Evolutionary conservation across 1,140 invertebrate genomes (phyloP).

Genomic region (Rhizoglyphus robini): DNA sequence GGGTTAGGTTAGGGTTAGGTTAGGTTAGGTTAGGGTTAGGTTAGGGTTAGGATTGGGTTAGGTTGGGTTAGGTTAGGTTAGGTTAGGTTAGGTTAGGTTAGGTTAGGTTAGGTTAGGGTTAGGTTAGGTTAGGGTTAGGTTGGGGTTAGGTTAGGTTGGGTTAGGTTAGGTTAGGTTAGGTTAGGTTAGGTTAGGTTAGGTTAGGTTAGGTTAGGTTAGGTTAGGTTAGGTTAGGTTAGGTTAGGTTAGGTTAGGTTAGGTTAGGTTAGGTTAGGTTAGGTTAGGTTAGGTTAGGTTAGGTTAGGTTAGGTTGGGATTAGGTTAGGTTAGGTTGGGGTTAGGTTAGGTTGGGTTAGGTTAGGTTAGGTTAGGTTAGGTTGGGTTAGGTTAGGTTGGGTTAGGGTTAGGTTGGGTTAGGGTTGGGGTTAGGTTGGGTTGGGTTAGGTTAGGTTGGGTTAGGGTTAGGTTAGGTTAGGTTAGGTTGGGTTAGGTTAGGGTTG

Average conservation of each 20-base stretch:
- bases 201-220: conserved; percentile 28
- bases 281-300: conserved; percentile 23
- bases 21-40: too few species aligned
- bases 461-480: conserved; percentile 31
- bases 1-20: too few species aligned
- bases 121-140: too few species aligned
- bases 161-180: conserved; percentile 4
- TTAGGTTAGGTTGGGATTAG: conserved; percentile 22
- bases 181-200: conserved; percentile 24
- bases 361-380: conserved; percentile 29
- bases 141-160: too few species aligned
- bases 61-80: conserved; percentile 19
- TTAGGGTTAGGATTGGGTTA: too few species aligned
- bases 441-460: conserved; percentile 14
- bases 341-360: conserved; percentile 25
- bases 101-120: too few species aligned
- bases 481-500: too few species aligned
- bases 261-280: conserved; percentile 23
- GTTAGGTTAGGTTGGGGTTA: too few species aligned
- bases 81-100: conserved; percentile 18
- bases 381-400: conserved; percentile 30
- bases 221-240: conserved; percentile 23
- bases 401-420: too few species aligned
- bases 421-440: conserved; percentile 11
- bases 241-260: conserved; percentile 25